These are phyloP conservation scores for Lacerta agilis DNA, from an alignment of 2,797 vertebrate species.

Conservation along the genomic window DNA sequence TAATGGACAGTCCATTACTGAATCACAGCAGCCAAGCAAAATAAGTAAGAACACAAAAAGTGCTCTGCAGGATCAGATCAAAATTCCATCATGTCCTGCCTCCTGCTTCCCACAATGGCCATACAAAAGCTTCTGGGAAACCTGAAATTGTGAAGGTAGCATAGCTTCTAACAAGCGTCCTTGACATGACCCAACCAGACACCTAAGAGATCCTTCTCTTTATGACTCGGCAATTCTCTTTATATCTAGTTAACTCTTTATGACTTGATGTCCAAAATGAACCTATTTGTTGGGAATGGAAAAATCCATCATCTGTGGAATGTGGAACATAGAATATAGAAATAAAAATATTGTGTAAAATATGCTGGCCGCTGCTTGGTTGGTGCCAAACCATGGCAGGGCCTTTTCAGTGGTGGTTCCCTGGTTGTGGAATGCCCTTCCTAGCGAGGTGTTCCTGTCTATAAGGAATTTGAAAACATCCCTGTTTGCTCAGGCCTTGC, in stretches of 20 bases:
- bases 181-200: background rate
- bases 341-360: constrained; percentile 1
- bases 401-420: no score
- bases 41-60: background rate
- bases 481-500: no score
- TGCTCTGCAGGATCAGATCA: background rate
- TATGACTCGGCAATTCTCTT: background rate
- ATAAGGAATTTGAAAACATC: no score
- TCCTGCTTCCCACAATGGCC: no score
- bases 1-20: background rate
- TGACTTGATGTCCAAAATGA: accelerated
- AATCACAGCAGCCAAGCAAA: background rate
- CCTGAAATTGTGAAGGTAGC: background rate
- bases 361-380: no score
- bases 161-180: no score
- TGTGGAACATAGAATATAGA: background rate
- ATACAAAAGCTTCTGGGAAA: no score
- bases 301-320: constrained; percentile 6
- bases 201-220: background rate
- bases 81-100: background rate
- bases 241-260: no score
- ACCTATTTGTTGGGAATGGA: background rate
- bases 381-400: no score
- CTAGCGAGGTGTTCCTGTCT: no score
- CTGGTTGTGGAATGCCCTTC: no score